Evolutionary conservation across 2,888 invertebrate genomes (phyloP), one percentile per base, ranked within the genome.

Genomic region (Cheilosia vulpina): DNA sequence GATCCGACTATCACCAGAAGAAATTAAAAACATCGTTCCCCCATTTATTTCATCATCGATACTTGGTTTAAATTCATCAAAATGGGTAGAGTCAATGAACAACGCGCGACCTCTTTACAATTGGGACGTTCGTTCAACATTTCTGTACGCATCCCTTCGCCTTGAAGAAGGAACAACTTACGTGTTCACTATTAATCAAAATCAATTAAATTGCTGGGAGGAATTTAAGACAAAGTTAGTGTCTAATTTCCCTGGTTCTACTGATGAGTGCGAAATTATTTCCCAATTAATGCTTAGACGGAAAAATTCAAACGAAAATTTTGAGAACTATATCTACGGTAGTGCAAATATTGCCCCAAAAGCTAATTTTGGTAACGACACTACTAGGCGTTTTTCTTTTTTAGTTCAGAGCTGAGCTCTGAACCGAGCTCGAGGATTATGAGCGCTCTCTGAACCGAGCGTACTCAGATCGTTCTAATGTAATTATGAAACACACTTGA

Each of bases 111-210:
- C 17, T n/a, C 58, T 60, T 15, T 76, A 68, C 15, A 60, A 34
- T 2, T 76, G 76, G 76, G 60, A 76, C 13, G 43, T 53, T 17
- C 68, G 76, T 1, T 2, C 53, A n/a, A 76, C 76, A 6, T 60
- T 68, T 13, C 15, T 53, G 5, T 68, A 76, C 3, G 60, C 76
- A 9, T 52, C 60, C 7, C n/a, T 68, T 9, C 60, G 60, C 0
- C 76, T 76, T 2, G 15, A 68, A 52, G 58, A 52, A 52, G 52
- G 27, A 17, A 66, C 76, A n/a, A n/a, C n/a, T n/a, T n/a, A 38
- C 50, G 52, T 27, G 58, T 57, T 66, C 11, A 27, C n/a, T n/a
- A 45, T 7, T 13, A 60, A 55, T 15, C 27, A 68, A 43, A 17
- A 43, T 11, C 50, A 68, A n/a, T n/a, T 53, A 11, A 58, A 34